A percentile compares a stretch with the other conserved stretches of the same genome.
Evolutionary conservation across 2,113 vertebrate species (phyloP).

Genomic region (Lates calcarifer): DNA sequence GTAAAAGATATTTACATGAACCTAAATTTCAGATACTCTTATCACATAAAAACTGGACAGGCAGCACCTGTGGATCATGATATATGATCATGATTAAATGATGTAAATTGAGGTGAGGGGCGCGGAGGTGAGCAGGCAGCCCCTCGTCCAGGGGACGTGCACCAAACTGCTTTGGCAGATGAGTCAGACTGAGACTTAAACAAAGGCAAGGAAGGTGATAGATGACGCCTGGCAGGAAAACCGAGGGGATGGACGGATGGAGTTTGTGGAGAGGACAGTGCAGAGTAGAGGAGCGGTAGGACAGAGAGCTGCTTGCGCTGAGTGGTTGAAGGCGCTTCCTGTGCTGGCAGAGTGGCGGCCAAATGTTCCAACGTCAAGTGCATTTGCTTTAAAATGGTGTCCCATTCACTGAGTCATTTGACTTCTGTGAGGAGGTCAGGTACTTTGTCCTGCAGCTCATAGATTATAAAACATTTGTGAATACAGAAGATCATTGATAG

Average conservation of each 20-base stretch:
- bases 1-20: too few relatives aligned
- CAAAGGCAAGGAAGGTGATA: slow-evolving; percentile 31
- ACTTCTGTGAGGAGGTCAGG: slow-evolving; percentile 21
- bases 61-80: background rate
- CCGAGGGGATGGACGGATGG: background rate
- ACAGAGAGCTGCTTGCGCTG: slow-evolving; percentile 18
- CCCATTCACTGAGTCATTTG: slow-evolving; percentile 8
- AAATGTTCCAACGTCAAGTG: slow-evolving; percentile 11
- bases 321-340: slow-evolving; percentile 22
- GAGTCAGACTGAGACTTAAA: slow-evolving; percentile 17
- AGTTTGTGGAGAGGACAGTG: background rate
- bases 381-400: slow-evolving; percentile 33
- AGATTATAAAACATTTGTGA: slow-evolving; percentile 9
- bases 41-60: background rate
- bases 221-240: slow-evolving; percentile 7
- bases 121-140: background rate
- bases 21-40: background rate
- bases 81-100: background rate
- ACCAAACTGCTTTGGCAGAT: slow-evolving; percentile 38
- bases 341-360: slow-evolving; percentile 4
- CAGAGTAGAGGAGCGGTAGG: background rate
- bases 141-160: background rate
- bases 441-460: slow-evolving; percentile 4
- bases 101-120: background rate
- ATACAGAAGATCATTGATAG: background rate